Evolutionary conservation across 1,140 invertebrate genomes (phyloP), one percentile per base, ranked within the genome.

Genomic region (Achatina immaculata): DNA sequence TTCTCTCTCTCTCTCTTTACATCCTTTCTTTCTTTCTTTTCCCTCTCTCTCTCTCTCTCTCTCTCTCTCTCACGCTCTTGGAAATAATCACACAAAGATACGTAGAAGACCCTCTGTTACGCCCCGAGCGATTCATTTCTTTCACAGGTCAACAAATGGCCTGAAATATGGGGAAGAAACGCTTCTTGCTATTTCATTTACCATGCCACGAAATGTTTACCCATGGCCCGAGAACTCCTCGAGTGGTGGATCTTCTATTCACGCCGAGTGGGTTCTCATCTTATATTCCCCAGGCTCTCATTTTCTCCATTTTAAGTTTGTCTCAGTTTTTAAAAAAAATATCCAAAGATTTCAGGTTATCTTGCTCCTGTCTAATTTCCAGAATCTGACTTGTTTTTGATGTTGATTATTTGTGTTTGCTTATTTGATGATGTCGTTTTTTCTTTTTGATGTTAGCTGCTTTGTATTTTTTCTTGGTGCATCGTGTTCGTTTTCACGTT

Each of bases 11-110:
- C 65, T 66, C n/a, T 14, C 24, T 3, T 38, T 14, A 66, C 4
- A 11, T n/a, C 34, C 9, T 7, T 66, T 34, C 7, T 3, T 66
- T 38, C 28, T 38, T 31, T 11, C 65, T 66, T n/a, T 7, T 66
- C 65, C 19, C n/a, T 24, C 7, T 72, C 69, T 72, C 36, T 72
- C 69, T 72, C 69, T 72, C 21, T 34, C 28, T n/a, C 16, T 72
- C 6, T 43, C 42, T 72, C 38, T 31, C 1, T 72, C 69, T 72
- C 69, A 24, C 69, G 4, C 9, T 38, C 24, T 68, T 40, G 16
- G 16, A 55, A 45, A 55, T 55, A 55, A 21, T 24, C 48, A 55
- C n/a, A 55, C 48, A 55, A 55, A 55, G 48, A 55, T 3, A 68
- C 21, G 1, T 14, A 7, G 31, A 3, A 34, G 16, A 14, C 65